Conservation (phyloP, 2,797 vertebrate genomes). For the Cephalopachus bancanus region DNA sequence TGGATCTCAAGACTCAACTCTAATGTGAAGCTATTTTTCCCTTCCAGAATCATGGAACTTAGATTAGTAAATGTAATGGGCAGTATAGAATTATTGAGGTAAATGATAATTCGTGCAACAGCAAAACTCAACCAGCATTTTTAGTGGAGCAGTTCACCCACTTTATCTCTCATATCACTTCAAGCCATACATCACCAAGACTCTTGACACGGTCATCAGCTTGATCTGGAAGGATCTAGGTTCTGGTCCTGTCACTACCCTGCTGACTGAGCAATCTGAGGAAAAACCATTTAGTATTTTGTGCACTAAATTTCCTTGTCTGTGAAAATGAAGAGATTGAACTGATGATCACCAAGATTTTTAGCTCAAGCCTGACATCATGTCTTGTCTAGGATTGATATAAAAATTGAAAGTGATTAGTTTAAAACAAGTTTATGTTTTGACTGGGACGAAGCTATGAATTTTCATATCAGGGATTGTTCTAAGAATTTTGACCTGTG, state of each 20-base stretch:
- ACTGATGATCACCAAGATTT: neutral
- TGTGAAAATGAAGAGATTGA: neutral
- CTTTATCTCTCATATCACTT: neutral
- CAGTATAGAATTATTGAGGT: neutral
- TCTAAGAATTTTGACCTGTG: slow-evolving; percentile 14
- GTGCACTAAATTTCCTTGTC: neutral
- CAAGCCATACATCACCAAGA: neutral
- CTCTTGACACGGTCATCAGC: neutral
- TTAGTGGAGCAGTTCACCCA: neutral
- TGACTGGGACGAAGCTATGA: slow-evolving; percentile 11
- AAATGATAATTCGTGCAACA: neutral
- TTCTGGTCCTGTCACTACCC: neutral
- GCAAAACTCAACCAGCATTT: neutral
- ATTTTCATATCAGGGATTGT: neutral
- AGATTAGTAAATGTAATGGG: too few species aligned
- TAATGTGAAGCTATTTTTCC: neutral
- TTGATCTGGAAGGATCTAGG: neutral
- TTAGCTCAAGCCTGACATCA: neutral
- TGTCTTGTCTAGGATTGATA: neutral
- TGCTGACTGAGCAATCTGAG: neutral
- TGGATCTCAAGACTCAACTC: neutral
- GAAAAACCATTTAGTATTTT: neutral
- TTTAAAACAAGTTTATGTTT: slow-evolving; percentile 46
- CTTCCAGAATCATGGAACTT: neutral
- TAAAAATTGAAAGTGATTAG: neutral